Evolutionary conservation across 2,888 invertebrate genomes (phyloP).

Genomic region (Meiosimyza platycephala): DNA sequence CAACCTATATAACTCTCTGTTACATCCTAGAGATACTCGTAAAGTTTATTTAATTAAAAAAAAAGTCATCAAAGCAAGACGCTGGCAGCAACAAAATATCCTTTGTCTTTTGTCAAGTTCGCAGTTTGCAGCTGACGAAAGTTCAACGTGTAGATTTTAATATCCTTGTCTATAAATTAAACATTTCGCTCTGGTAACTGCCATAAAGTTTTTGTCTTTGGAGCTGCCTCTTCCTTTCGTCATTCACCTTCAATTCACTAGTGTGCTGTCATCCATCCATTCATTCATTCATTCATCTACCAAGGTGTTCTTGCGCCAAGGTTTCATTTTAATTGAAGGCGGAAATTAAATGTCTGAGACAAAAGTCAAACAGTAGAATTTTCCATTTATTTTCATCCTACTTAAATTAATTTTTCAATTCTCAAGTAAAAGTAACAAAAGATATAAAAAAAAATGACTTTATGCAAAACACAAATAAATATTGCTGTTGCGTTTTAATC

Average conservation of each 20-base stretch:
- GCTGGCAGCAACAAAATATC: background rate
- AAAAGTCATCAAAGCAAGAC: conserved; percentile 19
- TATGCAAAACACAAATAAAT: background rate
- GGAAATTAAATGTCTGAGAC: conserved; percentile 30
- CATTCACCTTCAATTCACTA: background rate
- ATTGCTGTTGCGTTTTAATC: background rate
- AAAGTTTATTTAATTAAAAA: conserved; percentile 24
- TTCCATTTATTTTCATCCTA: conserved; percentile 19
- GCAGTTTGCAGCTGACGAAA: background rate
- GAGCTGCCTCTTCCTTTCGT: background rate
- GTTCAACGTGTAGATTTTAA: conserved; percentile 5
- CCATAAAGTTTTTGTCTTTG: conserved; percentile 1
- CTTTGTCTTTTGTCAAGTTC: conserved; percentile 2
- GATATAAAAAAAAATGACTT: background rate
- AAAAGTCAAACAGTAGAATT: conserved; percentile 24
- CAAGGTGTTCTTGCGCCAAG: conserved; percentile 20
- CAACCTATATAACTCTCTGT: background rate
- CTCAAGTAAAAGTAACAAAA: background rate
- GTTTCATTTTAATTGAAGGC: conserved; percentile 24
- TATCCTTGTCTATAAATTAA: conserved; percentile 16
- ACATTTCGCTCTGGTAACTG: background rate
- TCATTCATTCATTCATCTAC: background rate
- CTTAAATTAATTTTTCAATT: conserved; percentile 23
- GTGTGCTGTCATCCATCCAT: background rate
- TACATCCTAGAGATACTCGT: background rate